A percentile compares a stretch with the other conserved stretches of the same genome.
These are phyloP conservation scores for Pinna nobilis DNA, from an alignment of 1,140 invertebrate species.

Conservation along the genomic window DNA sequence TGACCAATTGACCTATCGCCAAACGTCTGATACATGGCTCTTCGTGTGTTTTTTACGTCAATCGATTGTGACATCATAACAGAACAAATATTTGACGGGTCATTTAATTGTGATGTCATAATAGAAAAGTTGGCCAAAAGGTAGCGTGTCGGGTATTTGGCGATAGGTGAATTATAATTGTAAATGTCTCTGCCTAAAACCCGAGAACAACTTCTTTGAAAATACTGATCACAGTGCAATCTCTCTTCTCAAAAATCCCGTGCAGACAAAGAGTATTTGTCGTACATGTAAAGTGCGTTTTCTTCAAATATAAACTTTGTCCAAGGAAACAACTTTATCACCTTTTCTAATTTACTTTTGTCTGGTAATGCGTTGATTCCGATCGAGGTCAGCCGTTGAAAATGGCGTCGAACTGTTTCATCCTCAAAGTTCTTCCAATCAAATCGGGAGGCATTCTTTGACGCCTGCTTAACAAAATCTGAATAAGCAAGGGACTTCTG, in stretches of 20 bases:
- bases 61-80: too few relatives aligned
- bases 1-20: too few relatives aligned
- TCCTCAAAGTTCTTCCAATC: slow-evolving; percentile 82
- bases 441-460: slow-evolving; percentile 71
- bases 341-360: slow-evolving; percentile 40
- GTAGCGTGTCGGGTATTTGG: too few relatives aligned
- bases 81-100: neutral
- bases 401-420: slow-evolving; percentile 82
- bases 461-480: slow-evolving; percentile 59
- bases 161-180: too few relatives aligned
- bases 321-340: slow-evolving; percentile 18
- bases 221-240: too few relatives aligned
- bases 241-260: too few relatives aligned
- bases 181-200: slow-evolving; percentile 1
- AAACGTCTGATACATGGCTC: too few relatives aligned
- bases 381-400: slow-evolving; percentile 86
- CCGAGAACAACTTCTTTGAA: neutral
- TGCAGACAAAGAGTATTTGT: too few relatives aligned
- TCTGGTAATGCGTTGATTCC: slow-evolving; percentile 81
- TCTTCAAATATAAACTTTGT: neutral
- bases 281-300: neutral
- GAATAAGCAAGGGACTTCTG: slow-evolving; percentile 36
- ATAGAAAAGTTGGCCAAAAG: too few relatives aligned
- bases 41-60: too few relatives aligned
- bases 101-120: too few relatives aligned